These are phyloP conservation scores for Oithona nana DNA, from an alignment of 2,888 invertebrate species.

Conservation along the genomic window DNA sequence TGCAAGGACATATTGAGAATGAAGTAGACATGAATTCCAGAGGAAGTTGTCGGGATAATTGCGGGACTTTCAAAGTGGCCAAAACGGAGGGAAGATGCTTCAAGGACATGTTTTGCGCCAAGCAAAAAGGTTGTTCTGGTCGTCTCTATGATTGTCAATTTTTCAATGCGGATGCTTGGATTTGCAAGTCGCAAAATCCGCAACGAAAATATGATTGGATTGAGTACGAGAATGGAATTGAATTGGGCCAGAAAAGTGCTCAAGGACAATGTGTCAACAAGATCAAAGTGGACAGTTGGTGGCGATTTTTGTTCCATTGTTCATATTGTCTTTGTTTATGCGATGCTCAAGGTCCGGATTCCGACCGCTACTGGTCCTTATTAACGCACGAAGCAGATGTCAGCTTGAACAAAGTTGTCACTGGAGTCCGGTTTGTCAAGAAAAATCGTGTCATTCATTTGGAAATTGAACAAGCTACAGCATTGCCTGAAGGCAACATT, in stretches of 20 bases:
- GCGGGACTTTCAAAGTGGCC: conserved; percentile 49
- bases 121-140: conserved; percentile 45
- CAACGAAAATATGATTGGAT: conserved; percentile 64
- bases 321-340: conserved; percentile 76
- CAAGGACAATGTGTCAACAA: conserved; percentile 10
- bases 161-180: conserved; percentile 66
- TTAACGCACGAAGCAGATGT: conserved; percentile 33
- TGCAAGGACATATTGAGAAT: conserved; percentile 66
- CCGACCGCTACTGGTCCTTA: conserved; percentile 61
- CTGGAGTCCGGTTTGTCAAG: conserved; percentile 40
- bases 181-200: conserved; percentile 46
- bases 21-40: conserved; percentile 64
- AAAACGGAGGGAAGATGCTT: conserved; percentile 52
- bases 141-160: conserved; percentile 40
- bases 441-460: conserved; percentile 54
- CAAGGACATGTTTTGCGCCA: conserved; percentile 45
- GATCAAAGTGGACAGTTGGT: conserved; percentile 48
- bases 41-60: conserved; percentile 54
- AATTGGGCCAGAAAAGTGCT: conserved; percentile 20
- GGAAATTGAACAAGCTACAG: conserved; percentile 26
- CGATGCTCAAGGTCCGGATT: conserved; percentile 41
- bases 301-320: conserved; percentile 66
- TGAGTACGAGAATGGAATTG: conserved; percentile 53
- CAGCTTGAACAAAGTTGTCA: conserved; percentile 36
- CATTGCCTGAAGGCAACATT: conserved; percentile 18